Evolutionary conservation across 1,140 invertebrate genomes (phyloP).

Genomic region (Zophobas morio): DNA sequence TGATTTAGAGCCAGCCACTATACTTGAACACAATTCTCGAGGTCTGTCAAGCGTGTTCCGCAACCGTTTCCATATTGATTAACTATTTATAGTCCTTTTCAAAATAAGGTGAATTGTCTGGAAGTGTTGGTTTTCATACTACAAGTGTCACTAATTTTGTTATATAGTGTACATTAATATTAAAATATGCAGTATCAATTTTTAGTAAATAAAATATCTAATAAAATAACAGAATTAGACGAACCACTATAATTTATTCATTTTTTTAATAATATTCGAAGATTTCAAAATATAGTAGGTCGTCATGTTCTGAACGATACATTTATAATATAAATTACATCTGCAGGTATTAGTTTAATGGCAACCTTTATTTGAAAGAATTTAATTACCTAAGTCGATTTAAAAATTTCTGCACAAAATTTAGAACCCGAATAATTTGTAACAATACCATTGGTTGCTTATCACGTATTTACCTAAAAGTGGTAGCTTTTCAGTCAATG

Average conservation of each 20-base stretch:
- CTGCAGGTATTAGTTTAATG: not conserved
- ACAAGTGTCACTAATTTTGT: slow-evolving; percentile 27
- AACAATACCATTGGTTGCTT: too few species aligned
- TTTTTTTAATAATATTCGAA: too few species aligned
- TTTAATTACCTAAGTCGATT: too few species aligned
- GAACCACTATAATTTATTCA: not conserved
- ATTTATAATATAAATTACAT: slow-evolving; percentile 7
- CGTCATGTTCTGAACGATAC: not conserved
- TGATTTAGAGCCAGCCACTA: not conserved
- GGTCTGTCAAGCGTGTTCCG: slow-evolving; percentile 25
- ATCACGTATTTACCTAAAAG: too few species aligned
- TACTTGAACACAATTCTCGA: slow-evolving; percentile 13
- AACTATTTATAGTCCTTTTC: slow-evolving; percentile 33
- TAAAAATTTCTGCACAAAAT: too few species aligned
- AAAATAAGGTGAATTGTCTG: slow-evolving; percentile 23
- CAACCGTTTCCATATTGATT: slow-evolving; percentile 26
- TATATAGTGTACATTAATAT: slow-evolving; percentile 28
- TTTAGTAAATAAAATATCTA: slow-evolving; percentile 32
- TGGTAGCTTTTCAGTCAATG: too few species aligned
- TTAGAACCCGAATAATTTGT: too few species aligned
- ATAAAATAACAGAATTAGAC: slow-evolving; percentile 8
- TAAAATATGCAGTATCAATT: slow-evolving; percentile 23
- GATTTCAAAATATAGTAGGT: not conserved
- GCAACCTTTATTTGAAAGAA: too few species aligned
- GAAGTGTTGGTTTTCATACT: not conserved